Conservation (phyloP, 2,888 invertebrate species). For the Lysandra bellargus region DNA sequence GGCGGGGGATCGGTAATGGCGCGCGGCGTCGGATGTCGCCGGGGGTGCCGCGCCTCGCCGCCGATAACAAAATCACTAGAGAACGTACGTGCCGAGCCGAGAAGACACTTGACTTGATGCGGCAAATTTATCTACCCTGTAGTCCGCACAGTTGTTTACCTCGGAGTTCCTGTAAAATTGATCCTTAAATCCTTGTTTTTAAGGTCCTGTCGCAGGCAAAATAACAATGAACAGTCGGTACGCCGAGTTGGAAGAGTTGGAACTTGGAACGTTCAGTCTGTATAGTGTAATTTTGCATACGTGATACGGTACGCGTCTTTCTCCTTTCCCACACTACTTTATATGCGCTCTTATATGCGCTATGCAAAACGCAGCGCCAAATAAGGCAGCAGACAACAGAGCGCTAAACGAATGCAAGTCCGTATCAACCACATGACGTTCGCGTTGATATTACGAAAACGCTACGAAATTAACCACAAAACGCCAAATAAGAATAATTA, state of each 20-base stretch:
- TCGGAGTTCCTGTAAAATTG: neutral
- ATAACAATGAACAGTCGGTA: neutral
- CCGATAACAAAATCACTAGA: slow-evolving; percentile 80
- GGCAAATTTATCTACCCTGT: slow-evolving; percentile 17
- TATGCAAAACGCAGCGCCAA: neutral
- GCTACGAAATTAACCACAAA: neutral
- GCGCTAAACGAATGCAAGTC: neutral
- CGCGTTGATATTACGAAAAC: neutral
- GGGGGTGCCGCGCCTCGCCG: slow-evolving; percentile 67
- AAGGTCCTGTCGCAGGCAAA: neutral
- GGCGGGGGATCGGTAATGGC: slow-evolving; percentile 63
- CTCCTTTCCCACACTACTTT: slow-evolving; percentile 9
- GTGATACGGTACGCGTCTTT: slow-evolving; percentile 6
- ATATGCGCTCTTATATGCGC: neutral
- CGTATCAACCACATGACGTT: neutral
- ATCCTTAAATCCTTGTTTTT: neutral
- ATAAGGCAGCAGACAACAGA: neutral
- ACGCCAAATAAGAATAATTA: neutral
- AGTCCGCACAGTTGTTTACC: neutral
- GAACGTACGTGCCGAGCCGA: slow-evolving; percentile 53
- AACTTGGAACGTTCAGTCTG: neutral
- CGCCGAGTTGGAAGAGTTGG: neutral
- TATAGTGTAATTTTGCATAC: slow-evolving; percentile 7
- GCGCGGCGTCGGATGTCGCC: slow-evolving; percentile 76
- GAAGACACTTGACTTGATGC: slow-evolving; percentile 47